Evolutionary conservation across 1,140 invertebrate species (phyloP).

Genomic region (Bombus picipes): DNA sequence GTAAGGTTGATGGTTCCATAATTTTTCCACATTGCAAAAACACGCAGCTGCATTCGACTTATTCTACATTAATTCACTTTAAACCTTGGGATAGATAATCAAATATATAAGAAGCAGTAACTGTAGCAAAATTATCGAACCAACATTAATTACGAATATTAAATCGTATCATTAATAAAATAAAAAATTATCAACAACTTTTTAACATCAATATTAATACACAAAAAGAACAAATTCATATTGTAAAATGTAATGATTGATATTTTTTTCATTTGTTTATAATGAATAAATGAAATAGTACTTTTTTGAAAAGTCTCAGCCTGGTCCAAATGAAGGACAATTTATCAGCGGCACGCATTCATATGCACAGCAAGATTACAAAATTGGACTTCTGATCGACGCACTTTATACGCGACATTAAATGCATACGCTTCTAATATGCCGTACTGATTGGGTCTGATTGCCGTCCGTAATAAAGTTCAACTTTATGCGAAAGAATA

Average conservation of each 20-base stretch:
- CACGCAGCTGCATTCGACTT: slow-evolving; percentile 20
- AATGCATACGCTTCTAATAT: slow-evolving; percentile 51
- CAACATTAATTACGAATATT: background rate
- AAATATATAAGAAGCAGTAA: background rate
- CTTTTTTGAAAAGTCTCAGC: slow-evolving; percentile 28
- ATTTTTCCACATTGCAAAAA: slow-evolving; percentile 51
- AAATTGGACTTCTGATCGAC: slow-evolving; percentile 49
- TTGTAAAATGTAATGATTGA: background rate
- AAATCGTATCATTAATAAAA: background rate
- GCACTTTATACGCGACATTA: slow-evolving; percentile 42
- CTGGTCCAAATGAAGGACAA: slow-evolving; percentile 35
- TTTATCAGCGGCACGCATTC: slow-evolving; percentile 38
- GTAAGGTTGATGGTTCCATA: slow-evolving; percentile 49
- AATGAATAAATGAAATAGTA: background rate
- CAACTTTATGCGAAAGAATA: slow-evolving; percentile 43
- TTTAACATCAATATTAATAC: background rate
- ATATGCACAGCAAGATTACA: slow-evolving; percentile 48
- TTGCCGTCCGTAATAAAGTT: slow-evolving; percentile 42
- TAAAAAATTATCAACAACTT: background rate
- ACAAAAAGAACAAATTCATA: background rate
- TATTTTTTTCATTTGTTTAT: background rate
- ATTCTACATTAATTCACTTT: background rate
- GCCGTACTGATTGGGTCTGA: slow-evolving; percentile 41
- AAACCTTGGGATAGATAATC: background rate
- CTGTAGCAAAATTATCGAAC: slow-evolving; percentile 25